Base-by-base conservation (phyloP, 2,888 invertebrate genomes). In the Macrosiphum euphorbiae region DNA sequence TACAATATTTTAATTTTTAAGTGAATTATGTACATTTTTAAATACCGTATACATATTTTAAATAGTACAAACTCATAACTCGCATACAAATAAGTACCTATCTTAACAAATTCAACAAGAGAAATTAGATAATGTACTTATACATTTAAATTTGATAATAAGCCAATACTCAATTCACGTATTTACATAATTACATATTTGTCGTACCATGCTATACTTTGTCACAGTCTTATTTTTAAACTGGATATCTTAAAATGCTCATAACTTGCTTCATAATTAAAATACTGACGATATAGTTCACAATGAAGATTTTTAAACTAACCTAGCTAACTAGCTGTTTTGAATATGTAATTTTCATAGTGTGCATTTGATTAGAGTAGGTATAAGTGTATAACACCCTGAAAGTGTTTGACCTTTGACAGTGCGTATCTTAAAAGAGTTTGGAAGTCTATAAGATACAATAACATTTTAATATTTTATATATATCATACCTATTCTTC, bases 401-500 rank as follows among this genome's bases (percentile, higher is more conserved):
- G 35, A 90, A 47, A 67, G 10, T 47, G n/a, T 16, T 90, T 67
- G 10, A 35, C 11, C 20, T 78, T 78, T n/a, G 7, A 50, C 35
- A 35, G 35, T 16, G 20, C 16, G 7, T 35, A 8, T 78, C 35
- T 78, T 78, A 55, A 44, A 41, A 84, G 20, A 61, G n/a, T n/a
- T 84, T 24, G 44, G 10, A 47, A 87, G 16, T 91, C 41, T 88
- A 67, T 92, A 41, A 41, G 41, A 92, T 67, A 61, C 8, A 52
- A 92, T 58, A 92, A 28, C 41, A 50, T 50, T 52, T 88, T 58
- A 92, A 28, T 28, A 50, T 50, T 52, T 88, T 50, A 88, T 88
- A 52, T 88, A 52, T 26, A 47, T 55, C 28, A 44, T 47, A 86
- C 86, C 47, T 86, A 44, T n/a, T 50, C 88, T 35, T 52, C 35